phyloP scores from a whole-genome alignment of 2,888 invertebrate genomes.

The Odontocerum albicorne region DNA sequence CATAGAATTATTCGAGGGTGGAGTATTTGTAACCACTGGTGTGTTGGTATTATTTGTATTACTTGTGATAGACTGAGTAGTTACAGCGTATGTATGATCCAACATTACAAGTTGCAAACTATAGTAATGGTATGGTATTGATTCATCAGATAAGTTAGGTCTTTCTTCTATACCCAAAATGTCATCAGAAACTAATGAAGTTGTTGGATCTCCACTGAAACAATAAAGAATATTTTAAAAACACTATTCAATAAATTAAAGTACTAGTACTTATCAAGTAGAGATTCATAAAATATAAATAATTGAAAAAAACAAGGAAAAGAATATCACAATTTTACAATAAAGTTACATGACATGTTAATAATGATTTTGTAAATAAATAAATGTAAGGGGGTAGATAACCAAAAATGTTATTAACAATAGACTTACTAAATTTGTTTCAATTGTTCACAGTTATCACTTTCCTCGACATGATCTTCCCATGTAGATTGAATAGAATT shows the following conservation, averaged over 20 bases:
- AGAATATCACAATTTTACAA: slow-evolving; percentile 10
- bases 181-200: slow-evolving; percentile 53
- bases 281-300: background rate
- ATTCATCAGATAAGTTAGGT: slow-evolving; percentile 52
- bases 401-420: slow-evolving; percentile 1
- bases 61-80: slow-evolving; percentile 41
- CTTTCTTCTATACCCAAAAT: slow-evolving; percentile 56
- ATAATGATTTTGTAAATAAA: background rate
- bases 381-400: background rate
- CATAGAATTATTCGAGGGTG: slow-evolving; percentile 47
- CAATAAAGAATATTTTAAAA: slow-evolving; percentile 7
- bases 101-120: slow-evolving; percentile 54
- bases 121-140: slow-evolving; percentile 54
- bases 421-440: slow-evolving; percentile 32
- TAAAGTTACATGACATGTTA: background rate
- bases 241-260: no score
- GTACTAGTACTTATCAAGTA: background rate
- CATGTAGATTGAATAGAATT: background rate
- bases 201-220: slow-evolving; percentile 54
- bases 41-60: slow-evolving; percentile 40
- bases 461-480: slow-evolving; percentile 1
- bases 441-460: slow-evolving; percentile 9
- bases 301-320: background rate
- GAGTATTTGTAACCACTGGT: slow-evolving; percentile 43
- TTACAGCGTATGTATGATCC: slow-evolving; percentile 56